These are phyloP conservation scores for Eubasilissa regina DNA, from an alignment of 1,140 invertebrate species.

Conservation along the genomic window DNA sequence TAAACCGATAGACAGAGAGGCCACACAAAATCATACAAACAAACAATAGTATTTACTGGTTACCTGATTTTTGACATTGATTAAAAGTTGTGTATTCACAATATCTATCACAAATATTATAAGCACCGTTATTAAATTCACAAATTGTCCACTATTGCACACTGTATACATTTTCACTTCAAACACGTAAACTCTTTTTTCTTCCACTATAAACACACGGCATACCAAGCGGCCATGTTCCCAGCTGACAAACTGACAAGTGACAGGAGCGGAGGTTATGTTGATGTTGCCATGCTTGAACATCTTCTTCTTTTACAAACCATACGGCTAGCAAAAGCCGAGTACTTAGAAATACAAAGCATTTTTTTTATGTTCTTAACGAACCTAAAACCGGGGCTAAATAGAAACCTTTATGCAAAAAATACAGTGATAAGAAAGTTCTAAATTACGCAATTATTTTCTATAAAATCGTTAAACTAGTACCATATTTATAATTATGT, in stretches of 20 bases:
- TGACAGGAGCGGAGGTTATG: slow-evolving; percentile 43
- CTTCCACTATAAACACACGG: slow-evolving; percentile 27
- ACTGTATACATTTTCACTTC: slow-evolving; percentile 46
- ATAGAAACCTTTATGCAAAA: too few species aligned
- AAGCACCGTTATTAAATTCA: slow-evolving; percentile 50
- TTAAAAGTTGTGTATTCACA: slow-evolving; percentile 72
- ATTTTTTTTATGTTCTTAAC: too few species aligned
- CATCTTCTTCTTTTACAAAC: slow-evolving; percentile 20
- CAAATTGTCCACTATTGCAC: slow-evolving; percentile 32
- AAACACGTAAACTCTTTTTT: slow-evolving; percentile 39
- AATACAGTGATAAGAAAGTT: too few species aligned
- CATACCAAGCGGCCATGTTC: slow-evolving; percentile 37
- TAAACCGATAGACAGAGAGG: too few species aligned
- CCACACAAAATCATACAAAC: slow-evolving; percentile 6
- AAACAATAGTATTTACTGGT: background rate
- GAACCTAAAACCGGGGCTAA: too few species aligned
- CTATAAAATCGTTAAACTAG: too few species aligned
- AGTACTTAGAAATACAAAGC: too few species aligned
- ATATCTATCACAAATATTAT: slow-evolving; percentile 50
- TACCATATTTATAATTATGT: too few species aligned
- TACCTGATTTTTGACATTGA: slow-evolving; percentile 80
- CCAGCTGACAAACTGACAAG: slow-evolving; percentile 55
- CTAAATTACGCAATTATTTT: too few species aligned
- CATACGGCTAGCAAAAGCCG: background rate
- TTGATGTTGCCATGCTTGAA: slow-evolving; percentile 30